Evolutionary conservation across 2,113 vertebrate species (phyloP).

Genomic region (Silurus glanis): DNA sequence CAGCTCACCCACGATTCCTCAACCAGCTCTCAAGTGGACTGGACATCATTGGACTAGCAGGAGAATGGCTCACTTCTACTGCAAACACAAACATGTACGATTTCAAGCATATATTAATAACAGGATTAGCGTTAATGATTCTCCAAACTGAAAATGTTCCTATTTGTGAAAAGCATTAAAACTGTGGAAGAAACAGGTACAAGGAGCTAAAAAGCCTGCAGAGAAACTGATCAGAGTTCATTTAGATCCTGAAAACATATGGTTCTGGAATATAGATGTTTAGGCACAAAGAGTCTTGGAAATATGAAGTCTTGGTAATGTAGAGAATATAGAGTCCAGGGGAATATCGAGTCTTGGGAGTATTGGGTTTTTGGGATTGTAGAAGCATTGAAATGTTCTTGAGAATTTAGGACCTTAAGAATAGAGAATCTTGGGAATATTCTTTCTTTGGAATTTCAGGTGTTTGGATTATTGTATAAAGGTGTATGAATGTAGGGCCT

Average conservation of each 20-base stretch:
- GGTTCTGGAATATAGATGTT: neutral
- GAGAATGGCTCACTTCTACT: conserved; percentile 71
- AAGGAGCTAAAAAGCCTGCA: neutral
- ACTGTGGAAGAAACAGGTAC: neutral
- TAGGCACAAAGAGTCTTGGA: neutral
- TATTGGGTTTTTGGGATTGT: neutral
- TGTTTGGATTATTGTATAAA: too few species aligned
- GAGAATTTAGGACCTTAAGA: neutral
- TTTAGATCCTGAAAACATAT: neutral
- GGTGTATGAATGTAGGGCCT: neutral
- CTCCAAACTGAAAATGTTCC: neutral
- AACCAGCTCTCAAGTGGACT: conserved; percentile 72
- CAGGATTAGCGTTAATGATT: neutral
- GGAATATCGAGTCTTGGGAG: neutral
- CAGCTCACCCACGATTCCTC: conserved; percentile 70
- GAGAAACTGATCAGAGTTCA: neutral
- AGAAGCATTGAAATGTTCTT: neutral
- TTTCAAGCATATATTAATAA: neutral
- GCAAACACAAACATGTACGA: conserved; percentile 71
- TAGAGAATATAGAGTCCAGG: neutral
- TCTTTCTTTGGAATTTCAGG: too few species aligned
- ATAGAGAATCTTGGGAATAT: neutral
- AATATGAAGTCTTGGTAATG: neutral
- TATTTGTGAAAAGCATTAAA: neutral
- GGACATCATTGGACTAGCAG: conserved; percentile 65